phyloP scores from a whole-genome alignment of 2,797 vertebrate genomes.

The Odontamblyopus lacepedii region DNA sequence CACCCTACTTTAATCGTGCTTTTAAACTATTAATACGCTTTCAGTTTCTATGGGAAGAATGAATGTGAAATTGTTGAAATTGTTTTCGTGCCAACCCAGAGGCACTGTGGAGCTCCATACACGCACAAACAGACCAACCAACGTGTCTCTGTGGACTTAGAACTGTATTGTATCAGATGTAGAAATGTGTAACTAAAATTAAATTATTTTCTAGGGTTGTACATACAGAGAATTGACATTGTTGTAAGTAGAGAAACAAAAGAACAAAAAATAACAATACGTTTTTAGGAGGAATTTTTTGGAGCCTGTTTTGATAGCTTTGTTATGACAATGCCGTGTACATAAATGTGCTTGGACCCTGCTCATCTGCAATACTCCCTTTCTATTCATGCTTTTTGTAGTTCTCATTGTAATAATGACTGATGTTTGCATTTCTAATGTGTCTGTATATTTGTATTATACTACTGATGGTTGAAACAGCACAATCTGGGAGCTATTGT shows the following conservation, averaged over 20 bases:
- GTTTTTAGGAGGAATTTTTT: slow-evolving; percentile 93
- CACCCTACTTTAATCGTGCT: not conserved
- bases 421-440: slow-evolving; percentile 92
- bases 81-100: not conserved
- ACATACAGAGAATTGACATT: slow-evolving; percentile 86
- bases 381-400: slow-evolving; percentile 93
- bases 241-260: slow-evolving; percentile 88
- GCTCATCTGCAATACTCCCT: slow-evolving; percentile 86
- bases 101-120: not conserved
- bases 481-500: slow-evolving; percentile 89
- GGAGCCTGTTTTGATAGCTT: slow-evolving; percentile 86
- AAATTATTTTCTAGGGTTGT: slow-evolving; percentile 99
- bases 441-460: slow-evolving; percentile 91
- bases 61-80: not conserved
- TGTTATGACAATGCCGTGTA: slow-evolving; percentile 86
- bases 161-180: slow-evolving; percentile 84
- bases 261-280: slow-evolving; percentile 72
- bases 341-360: slow-evolving; percentile 86
- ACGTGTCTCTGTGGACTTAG: slow-evolving; percentile 66
- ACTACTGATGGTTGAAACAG: slow-evolving; percentile 92
- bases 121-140: slow-evolving; percentile 2
- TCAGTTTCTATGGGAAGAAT: not conserved
- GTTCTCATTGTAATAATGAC: slow-evolving; percentile 93
- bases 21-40: not conserved
- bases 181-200: slow-evolving; percentile 91